Conservation (phyloP, 2,888 invertebrate species). For the Cynaeus angustus region DNA sequence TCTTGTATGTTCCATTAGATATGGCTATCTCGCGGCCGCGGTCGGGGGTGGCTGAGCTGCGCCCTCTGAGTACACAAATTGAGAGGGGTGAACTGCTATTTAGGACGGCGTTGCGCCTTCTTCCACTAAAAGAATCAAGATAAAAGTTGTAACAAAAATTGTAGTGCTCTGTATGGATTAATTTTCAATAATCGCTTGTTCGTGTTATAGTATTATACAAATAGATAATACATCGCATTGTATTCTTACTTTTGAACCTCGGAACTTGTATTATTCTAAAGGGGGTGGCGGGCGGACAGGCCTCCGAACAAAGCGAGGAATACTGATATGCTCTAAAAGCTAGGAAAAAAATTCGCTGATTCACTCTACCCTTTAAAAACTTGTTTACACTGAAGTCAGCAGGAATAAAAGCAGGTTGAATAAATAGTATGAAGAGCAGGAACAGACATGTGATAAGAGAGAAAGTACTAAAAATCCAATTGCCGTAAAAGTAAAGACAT, state of each 20-base stretch:
- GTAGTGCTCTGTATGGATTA: no score
- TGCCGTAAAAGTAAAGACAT: slow-evolving; percentile 44
- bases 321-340: slow-evolving; percentile 27
- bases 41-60: background rate
- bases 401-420: slow-evolving; percentile 40
- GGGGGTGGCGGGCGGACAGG: background rate
- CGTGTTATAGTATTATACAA: no score
- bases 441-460: slow-evolving; percentile 31
- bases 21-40: slow-evolving; percentile 45
- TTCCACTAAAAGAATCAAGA: no score
- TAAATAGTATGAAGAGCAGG: slow-evolving; percentile 34
- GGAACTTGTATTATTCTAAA: slow-evolving; percentile 8
- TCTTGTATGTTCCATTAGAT: slow-evolving; percentile 50
- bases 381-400: slow-evolving; percentile 40
- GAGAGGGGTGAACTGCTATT: slow-evolving; percentile 8
- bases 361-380: slow-evolving; percentile 40
- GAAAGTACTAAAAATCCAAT: slow-evolving; percentile 43
- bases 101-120: no score
- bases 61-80: background rate
- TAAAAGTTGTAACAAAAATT: no score
- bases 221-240: no score
- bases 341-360: slow-evolving; percentile 39
- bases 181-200: no score
- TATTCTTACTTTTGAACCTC: no score
- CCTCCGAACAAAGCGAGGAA: slow-evolving; percentile 26